Percentiles rank a stretch among this genome's conserved stretches.
phyloP scores from a whole-genome alignment of 2,888 invertebrate species.

The Acrobasis repandana region DNA sequence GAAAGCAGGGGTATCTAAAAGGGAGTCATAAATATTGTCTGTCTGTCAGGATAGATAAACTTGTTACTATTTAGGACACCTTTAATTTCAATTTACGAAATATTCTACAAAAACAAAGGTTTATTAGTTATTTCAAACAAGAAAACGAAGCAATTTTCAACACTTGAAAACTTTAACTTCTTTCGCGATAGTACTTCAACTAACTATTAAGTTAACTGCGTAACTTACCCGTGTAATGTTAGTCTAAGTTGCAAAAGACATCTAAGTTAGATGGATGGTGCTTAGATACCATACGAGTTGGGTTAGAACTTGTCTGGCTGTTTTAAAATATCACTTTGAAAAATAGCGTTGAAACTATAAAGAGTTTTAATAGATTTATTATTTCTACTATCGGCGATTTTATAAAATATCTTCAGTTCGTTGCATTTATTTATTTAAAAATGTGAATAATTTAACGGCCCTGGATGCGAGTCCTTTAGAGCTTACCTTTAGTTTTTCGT shows the following conservation, averaged over 20 bases:
- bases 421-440: too few species aligned
- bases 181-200: conserved; percentile 64
- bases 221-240: conserved; percentile 44
- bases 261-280: conserved; percentile 66
- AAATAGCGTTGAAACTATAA: conserved; percentile 20
- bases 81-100: too few species aligned
- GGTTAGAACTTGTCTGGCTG: conserved; percentile 38
- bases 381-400: conserved; percentile 3
- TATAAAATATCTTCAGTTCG: too few species aligned
- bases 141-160: conserved; percentile 33
- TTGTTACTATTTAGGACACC: too few species aligned
- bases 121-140: too few species aligned
- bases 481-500: too few species aligned
- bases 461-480: too few species aligned
- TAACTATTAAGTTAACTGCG: conserved; percentile 56
- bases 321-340: conserved; percentile 25
- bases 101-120: too few species aligned
- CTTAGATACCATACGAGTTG: conserved; percentile 54
- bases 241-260: conserved; percentile 53
- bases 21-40: too few species aligned
- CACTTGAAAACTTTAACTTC: conserved; percentile 50
- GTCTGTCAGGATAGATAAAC: too few species aligned
- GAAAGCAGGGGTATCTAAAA: too few species aligned
- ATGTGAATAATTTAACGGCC: too few species aligned
- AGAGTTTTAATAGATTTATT: conserved; percentile 43